Conservation (phyloP, 2,888 invertebrate genomes). For the Caenorhabditis sinica region DNA sequence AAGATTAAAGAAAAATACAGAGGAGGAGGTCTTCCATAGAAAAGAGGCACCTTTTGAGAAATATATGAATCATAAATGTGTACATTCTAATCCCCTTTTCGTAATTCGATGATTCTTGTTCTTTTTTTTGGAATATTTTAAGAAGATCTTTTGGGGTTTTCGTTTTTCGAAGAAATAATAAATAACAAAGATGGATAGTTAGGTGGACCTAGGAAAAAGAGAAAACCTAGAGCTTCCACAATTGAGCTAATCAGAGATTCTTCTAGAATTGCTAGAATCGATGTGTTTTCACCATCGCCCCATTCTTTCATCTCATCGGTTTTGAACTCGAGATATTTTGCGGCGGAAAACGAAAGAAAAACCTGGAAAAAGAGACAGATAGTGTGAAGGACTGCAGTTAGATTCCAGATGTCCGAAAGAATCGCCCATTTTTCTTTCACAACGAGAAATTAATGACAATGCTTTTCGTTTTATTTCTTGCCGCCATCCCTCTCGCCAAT, state of each 20-base stretch:
- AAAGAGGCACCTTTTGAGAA: not conserved
- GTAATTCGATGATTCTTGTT: slow-evolving; percentile 54
- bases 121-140: slow-evolving; percentile 5
- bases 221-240: slow-evolving; percentile 27
- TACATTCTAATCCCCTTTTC: slow-evolving; percentile 42
- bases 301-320: slow-evolving; percentile 3
- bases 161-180: not conserved
- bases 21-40: slow-evolving; percentile 7
- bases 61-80: slow-evolving; percentile 40
- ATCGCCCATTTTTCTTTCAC: slow-evolving; percentile 34
- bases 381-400: slow-evolving; percentile 6
- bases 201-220: not conserved
- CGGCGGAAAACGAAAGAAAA: not conserved
- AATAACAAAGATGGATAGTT: slow-evolving; percentile 1
- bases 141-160: not conserved
- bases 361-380: slow-evolving; percentile 17
- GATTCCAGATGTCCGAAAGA: slow-evolving; percentile 53
- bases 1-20: slow-evolving; percentile 17
- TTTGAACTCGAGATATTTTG: slow-evolving; percentile 2
- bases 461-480: slow-evolving; percentile 46
- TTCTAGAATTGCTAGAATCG: not conserved
- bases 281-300: not conserved
- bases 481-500: slow-evolving; percentile 12
- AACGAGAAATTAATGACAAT: slow-evolving; percentile 57
- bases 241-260: slow-evolving; percentile 57